Evolutionary conservation across 2,797 vertebrate genomes (phyloP), one percentile per base, ranked within the genome.

Genomic region (Hylomyscus alleni): DNA sequence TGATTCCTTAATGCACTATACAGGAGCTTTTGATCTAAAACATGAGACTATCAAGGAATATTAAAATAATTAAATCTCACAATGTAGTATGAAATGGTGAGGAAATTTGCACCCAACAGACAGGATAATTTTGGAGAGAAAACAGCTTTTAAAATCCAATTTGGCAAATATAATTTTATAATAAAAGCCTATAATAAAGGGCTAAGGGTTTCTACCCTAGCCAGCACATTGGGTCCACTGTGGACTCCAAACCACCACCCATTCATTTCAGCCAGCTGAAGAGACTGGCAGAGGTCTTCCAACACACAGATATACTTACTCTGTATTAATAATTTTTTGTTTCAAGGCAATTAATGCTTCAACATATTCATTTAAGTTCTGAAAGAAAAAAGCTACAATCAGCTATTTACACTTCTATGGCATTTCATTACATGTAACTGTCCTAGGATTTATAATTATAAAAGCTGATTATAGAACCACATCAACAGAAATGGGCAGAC

Each of bases 291-390:
- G 54, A 54, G 58, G n/a, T n/a, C 22, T 58, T 20, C 9, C 65
- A 94, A 13, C 34, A 22, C 0, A 11, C 75, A 97, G 37, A 91
- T 85, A 82, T 97, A 99, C 99, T 99, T 98, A 99, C 99, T 99
- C 99, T 11, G 99, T 99, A 65, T 99, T 99, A 20, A 99, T 98
- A 62, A 99, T 99, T 98, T 99, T 99, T 98, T 99, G 99, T 98
- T 99, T 99, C 96, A 99, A 98, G 29, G 99, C 99, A 98, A 99
- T 98, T 96, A 99, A 98, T 60, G 99, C 99, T 22, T 99, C 98
- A 90, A 99, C 99, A 96, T 99, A 99, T 95, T 99, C 99, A 92
- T 99, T 99, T 97, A 99, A 98, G 97, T 98, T 99, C 99, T 99
- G 98, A 34, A 98, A 98, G 87, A 69, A 98, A 98, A 90, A 97